These are phyloP conservation scores for Tetragnatha versicolor DNA, from an alignment of 1,140 invertebrate genomes.

Conservation along the genomic window DNA sequence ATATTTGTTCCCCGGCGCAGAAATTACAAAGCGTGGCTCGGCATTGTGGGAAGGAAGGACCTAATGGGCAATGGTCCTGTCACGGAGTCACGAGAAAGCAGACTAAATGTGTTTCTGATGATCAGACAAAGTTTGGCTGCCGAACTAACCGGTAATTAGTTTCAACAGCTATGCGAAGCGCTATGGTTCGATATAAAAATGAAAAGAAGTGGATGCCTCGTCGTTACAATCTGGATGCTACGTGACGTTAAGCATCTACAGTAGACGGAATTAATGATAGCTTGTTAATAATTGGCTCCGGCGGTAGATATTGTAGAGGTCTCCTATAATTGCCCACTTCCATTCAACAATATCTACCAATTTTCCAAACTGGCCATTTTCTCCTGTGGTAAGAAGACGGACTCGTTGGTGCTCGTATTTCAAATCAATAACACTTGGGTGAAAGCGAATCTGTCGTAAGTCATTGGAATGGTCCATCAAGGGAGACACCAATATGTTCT, in stretches of 20 bases:
- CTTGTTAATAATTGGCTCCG: constrained; percentile 50
- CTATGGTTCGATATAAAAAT: constrained; percentile 47
- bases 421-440: no score
- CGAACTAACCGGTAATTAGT: constrained; percentile 50
- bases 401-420: not conserved
- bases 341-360: constrained; percentile 37
- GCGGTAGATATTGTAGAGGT: constrained; percentile 16
- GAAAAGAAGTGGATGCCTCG: constrained; percentile 27
- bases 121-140: constrained; percentile 52
- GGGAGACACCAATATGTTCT: no score
- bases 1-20: constrained; percentile 36
- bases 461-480: no score
- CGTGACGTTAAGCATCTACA: constrained; percentile 39
- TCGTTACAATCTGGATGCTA: constrained; percentile 42
- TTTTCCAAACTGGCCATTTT: not conserved
- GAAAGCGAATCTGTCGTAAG: no score
- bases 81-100: constrained; percentile 38
- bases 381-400: not conserved
- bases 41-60: constrained; percentile 47
- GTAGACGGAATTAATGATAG: constrained; percentile 52
- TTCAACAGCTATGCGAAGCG: constrained; percentile 46
- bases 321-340: constrained; percentile 29
- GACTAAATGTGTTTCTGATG: constrained; percentile 54
- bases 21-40: constrained; percentile 36
- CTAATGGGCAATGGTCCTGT: constrained; percentile 46